Evolutionary conservation across 2,113 vertebrate species (phyloP).

Genomic region (Holacanthus passer): DNA sequence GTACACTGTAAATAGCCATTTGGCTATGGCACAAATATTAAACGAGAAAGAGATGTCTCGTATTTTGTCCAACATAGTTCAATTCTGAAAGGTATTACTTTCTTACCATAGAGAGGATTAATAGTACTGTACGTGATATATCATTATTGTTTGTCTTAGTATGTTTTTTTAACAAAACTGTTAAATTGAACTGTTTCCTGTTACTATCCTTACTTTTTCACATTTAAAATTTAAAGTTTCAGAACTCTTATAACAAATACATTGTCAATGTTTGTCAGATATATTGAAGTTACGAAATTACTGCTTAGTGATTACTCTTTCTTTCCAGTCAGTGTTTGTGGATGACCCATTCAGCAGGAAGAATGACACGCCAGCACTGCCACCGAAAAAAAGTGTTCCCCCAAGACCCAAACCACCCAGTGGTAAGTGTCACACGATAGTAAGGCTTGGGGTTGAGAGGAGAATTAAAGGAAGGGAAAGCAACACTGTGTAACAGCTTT

Average conservation of each 20-base stretch:
- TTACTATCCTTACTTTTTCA: neutral
- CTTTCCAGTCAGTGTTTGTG: slow-evolving; percentile 87
- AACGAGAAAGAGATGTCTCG: neutral
- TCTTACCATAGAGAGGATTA: neutral
- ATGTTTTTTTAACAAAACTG: neutral
- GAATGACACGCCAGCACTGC: slow-evolving; percentile 93
- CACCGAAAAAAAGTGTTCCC: slow-evolving; percentile 94
- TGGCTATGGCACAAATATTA: neutral
- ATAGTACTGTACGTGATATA: neutral
- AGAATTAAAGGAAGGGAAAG: neutral
- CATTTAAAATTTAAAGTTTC: neutral
- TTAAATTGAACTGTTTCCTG: neutral
- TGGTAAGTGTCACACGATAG: slow-evolving; percentile 85
- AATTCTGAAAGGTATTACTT: neutral
- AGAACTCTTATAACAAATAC: neutral
- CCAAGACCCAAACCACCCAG: slow-evolving; percentile 95
- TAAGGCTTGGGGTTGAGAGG: neutral
- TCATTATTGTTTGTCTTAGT: neutral
- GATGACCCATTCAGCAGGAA: slow-evolving; percentile 96
- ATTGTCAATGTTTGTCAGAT: neutral
- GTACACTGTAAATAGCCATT: neutral
- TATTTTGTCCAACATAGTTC: neutral
- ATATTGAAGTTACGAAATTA: neutral
- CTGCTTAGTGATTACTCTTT: slow-evolving; percentile 26
- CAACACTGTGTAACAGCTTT: neutral